These are phyloP conservation scores for Drosophila kurseongensis DNA, from an alignment of 1,140 invertebrate genomes.

Conservation along the genomic window DNA sequence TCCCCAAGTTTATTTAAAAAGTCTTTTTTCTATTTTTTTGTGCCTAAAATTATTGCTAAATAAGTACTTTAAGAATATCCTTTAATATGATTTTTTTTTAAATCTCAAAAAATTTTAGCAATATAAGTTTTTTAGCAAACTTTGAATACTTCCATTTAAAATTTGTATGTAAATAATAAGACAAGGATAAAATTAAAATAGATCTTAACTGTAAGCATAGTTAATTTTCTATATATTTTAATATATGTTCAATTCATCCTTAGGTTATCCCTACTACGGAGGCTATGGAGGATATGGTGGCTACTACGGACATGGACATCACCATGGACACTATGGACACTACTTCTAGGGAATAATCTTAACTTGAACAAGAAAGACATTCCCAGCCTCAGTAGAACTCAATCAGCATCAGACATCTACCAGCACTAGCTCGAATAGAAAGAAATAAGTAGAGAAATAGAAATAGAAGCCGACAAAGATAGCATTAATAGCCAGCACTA, in stretches of 20 bases:
- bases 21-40: too few species aligned
- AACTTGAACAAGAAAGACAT: background rate
- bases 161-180: too few species aligned
- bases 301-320: slow-evolving; percentile 66
- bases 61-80: too few species aligned
- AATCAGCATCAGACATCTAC: slow-evolving; percentile 21
- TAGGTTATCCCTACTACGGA: slow-evolving; percentile 80
- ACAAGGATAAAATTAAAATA: background rate
- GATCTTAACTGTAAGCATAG: too few species aligned
- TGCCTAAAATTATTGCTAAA: too few species aligned
- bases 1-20: too few species aligned
- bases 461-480: slow-evolving; percentile 32
- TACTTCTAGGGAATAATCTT: slow-evolving; percentile 52
- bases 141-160: too few species aligned
- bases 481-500: slow-evolving; percentile 38
- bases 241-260: background rate
- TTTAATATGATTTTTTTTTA: too few species aligned
- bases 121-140: too few species aligned
- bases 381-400: slow-evolving; percentile 31
- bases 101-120: too few species aligned
- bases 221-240: too few species aligned
- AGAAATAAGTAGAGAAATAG: slow-evolving; percentile 15
- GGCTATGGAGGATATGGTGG: slow-evolving; percentile 42
- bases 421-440: slow-evolving; percentile 22
- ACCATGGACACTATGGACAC: slow-evolving; percentile 77